phyloP scores from a whole-genome alignment of 2,888 invertebrate species.

The Hyppa rectilinea region DNA sequence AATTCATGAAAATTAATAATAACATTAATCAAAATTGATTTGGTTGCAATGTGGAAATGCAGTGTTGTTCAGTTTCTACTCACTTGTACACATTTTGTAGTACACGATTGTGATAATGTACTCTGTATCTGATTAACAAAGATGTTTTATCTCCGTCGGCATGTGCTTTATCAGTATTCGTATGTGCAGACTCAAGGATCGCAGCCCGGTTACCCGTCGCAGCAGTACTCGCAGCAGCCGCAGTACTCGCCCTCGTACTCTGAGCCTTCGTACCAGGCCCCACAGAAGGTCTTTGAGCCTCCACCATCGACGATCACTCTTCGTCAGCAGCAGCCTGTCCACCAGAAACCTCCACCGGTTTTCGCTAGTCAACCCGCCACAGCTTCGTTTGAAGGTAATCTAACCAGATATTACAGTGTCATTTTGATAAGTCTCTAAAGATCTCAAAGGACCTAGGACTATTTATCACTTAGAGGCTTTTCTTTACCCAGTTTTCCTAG shows the following conservation, averaged over 20 bases:
- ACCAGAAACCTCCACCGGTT: conserved; percentile 94
- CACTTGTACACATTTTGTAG: conserved; percentile 42
- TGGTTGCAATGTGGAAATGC: conserved; percentile 41
- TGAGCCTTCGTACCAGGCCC: conserved; percentile 91
- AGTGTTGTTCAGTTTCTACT: conserved; percentile 45
- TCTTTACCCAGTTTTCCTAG: not conserved
- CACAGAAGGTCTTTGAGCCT: conserved; percentile 90
- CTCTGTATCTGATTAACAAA: conserved; percentile 48
- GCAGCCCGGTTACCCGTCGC: conserved; percentile 70
- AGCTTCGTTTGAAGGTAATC: conserved; percentile 92
- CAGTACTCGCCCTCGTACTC: conserved; percentile 77
- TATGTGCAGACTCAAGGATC: conserved; percentile 69
- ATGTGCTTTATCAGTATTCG: conserved; percentile 27
- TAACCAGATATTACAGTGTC: conserved; percentile 7
- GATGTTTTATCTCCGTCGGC: not conserved
- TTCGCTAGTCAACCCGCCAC: conserved; percentile 95
- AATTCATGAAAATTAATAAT: conserved; percentile 1
- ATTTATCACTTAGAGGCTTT: not conserved
- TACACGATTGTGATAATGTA: conserved; percentile 49
- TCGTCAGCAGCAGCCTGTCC: conserved; percentile 93
- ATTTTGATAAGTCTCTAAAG: not conserved
- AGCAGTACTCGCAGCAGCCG: conserved; percentile 74
- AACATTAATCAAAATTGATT: conserved; percentile 24
- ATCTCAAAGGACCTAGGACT: not conserved
- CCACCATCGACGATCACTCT: conserved; percentile 93